These are phyloP conservation scores for Eulithis testata DNA, from an alignment of 2,888 invertebrate species.

Conservation along the genomic window DNA sequence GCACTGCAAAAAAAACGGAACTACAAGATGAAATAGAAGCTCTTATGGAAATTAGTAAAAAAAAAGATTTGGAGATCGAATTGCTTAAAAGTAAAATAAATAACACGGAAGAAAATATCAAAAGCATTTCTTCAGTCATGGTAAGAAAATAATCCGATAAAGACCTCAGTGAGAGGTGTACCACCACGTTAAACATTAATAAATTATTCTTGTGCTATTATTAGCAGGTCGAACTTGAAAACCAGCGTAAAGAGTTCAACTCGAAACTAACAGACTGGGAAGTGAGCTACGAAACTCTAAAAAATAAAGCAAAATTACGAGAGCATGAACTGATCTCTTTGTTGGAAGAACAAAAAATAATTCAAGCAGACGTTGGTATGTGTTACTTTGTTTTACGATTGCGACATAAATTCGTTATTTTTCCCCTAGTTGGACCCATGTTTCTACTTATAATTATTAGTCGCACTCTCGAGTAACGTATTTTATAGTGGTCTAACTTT, in stretches of 20 bases:
- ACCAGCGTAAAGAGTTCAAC: constrained; percentile 54
- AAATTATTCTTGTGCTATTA: too few species aligned
- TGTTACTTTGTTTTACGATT: constrained; percentile 11
- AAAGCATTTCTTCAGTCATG: constrained; percentile 40
- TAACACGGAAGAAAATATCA: constrained; percentile 53
- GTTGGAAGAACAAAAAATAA: constrained; percentile 66
- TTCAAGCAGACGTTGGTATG: constrained; percentile 57
- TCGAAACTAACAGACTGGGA: constrained; percentile 76
- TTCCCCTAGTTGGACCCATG: too few species aligned
- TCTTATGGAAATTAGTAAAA: constrained; percentile 52
- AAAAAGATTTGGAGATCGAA: constrained; percentile 64
- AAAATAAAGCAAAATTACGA: constrained; percentile 78
- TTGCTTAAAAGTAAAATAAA: constrained; percentile 56
- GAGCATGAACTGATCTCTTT: constrained; percentile 82
- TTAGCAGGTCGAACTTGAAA: constrained; percentile 60
- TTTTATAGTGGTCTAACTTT: too few species aligned
- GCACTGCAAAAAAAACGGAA: constrained; percentile 52
- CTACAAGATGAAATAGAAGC: constrained; percentile 63
- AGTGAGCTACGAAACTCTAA: constrained; percentile 80
- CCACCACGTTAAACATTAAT: too few species aligned
- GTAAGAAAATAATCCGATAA: constrained; percentile 17
- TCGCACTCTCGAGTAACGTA: too few species aligned
- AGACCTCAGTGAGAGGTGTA: not conserved
- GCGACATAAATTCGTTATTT: too few species aligned
- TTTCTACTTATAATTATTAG: too few species aligned